phyloP scores from a whole-genome alignment of 1,140 invertebrate species.

The Drosophila bipectinata region DNA sequence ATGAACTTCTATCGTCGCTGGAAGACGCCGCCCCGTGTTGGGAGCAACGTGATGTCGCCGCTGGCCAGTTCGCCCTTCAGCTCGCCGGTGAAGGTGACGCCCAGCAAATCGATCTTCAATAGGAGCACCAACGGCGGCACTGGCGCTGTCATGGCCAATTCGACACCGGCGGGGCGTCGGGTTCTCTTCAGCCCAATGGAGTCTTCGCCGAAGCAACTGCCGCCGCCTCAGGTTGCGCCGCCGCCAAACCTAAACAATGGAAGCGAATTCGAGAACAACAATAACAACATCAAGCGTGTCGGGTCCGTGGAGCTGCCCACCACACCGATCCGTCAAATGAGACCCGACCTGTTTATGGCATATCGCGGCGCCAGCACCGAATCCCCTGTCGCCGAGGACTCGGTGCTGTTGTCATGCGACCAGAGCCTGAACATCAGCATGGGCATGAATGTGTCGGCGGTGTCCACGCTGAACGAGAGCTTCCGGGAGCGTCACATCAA shows the following conservation, averaged over 20 bases:
- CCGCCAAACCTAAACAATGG: constrained; percentile 12
- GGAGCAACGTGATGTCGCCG: constrained; percentile 52
- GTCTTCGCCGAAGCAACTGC: not conserved
- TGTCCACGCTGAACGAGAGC: constrained; percentile 42
- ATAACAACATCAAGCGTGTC: constrained; percentile 25
- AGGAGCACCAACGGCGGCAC: constrained; percentile 3
- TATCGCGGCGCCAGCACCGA: constrained; percentile 20
- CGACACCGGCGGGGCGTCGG: constrained; percentile 6
- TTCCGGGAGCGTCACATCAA: constrained; percentile 85
- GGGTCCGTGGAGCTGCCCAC: constrained; percentile 15
- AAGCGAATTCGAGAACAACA: constrained; percentile 48
- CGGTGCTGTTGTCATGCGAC: not conserved
- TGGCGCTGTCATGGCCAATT: not conserved
- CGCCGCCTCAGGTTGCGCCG: not conserved
- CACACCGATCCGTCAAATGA: constrained; percentile 40
- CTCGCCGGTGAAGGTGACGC: constrained; percentile 59
- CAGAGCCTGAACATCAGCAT: not conserved
- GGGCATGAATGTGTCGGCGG: constrained; percentile 19
- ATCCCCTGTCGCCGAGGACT: constrained; percentile 3
- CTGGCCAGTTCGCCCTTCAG: constrained; percentile 50
- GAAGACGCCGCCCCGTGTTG: constrained; percentile 90
- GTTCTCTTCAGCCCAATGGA: constrained; percentile 30
- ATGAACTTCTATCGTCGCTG: constrained; percentile 89
- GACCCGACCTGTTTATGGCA: constrained; percentile 25
- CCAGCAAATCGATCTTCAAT: constrained; percentile 31